These are phyloP conservation scores for Dynastes maya DNA, from an alignment of 2,888 invertebrate species.

Conservation along the genomic window DNA sequence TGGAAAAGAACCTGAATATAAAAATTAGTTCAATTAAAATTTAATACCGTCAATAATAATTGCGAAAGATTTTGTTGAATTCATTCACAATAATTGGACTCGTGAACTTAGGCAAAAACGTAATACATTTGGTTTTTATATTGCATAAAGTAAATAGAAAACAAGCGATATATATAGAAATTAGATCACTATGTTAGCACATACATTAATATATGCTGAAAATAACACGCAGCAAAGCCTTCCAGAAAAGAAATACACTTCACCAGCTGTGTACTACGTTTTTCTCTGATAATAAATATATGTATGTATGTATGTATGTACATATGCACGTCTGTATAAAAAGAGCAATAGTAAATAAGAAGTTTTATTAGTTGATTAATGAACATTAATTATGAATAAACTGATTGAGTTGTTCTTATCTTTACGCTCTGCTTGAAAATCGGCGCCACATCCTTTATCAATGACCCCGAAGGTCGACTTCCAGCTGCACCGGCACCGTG, in stretches of 20 bases:
- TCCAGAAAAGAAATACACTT: neutral
- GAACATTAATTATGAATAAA: constrained; percentile 52
- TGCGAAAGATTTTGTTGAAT: too few species aligned
- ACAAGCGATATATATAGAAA: neutral
- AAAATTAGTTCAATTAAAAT: too few species aligned
- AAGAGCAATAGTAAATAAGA: constrained; percentile 39
- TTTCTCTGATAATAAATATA: neutral
- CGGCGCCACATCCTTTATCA: constrained; percentile 60
- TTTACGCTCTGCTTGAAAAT: constrained; percentile 58
- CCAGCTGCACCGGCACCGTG: constrained; percentile 51
- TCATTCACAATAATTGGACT: too few species aligned
- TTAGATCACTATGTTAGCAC: neutral
- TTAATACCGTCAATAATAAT: too few species aligned
- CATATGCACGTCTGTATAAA: constrained; percentile 2
- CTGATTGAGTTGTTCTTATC: constrained; percentile 53
- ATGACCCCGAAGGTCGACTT: constrained; percentile 57
- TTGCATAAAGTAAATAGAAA: neutral
- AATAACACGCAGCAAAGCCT: neutral
- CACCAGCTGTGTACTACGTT: neutral
- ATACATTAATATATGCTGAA: neutral
- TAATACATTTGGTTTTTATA: neutral
- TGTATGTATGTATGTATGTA: too few species aligned
- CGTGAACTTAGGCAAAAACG: neutral
- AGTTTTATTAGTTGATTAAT: constrained; percentile 48
- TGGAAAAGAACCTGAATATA: too few species aligned